Percentiles rank a stretch among this genome's conserved stretches.
Evolutionary conservation across 2,888 invertebrate genomes (phyloP).

Genomic region (Chydorus sphaericus): DNA sequence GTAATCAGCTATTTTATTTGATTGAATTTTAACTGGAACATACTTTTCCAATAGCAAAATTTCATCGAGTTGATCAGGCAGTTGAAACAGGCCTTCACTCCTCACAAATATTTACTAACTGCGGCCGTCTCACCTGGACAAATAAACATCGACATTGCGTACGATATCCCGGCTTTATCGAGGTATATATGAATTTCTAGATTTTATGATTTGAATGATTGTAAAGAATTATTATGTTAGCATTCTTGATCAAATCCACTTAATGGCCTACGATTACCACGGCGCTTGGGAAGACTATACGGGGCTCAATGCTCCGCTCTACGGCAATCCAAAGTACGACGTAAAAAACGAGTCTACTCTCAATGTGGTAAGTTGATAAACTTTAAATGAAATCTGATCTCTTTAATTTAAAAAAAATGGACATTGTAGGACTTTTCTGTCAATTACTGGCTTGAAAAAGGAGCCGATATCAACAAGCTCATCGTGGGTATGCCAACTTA

Average conservation of each 20-base stretch:
- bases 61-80: conserved; percentile 40
- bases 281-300: conserved; percentile 48
- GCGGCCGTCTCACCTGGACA: conserved; percentile 44
- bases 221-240: too few species aligned
- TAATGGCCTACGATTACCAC: conserved; percentile 62
- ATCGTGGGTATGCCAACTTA: conserved; percentile 54
- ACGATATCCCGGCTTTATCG: not conserved
- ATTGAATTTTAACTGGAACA: not conserved
- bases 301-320: conserved; percentile 52
- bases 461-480: conserved; percentile 45
- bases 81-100: conserved; percentile 37
- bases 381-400: not conserved
- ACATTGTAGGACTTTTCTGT: conserved; percentile 29
- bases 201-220: too few species aligned
- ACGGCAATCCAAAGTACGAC: conserved; percentile 25
- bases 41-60: conserved; percentile 27
- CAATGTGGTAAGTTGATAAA: conserved; percentile 36
- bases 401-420: not conserved
- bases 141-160: conserved; percentile 21
- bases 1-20: not conserved
- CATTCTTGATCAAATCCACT: conserved; percentile 46
- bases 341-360: conserved; percentile 24
- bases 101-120: conserved; percentile 38
- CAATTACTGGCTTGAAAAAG: conserved; percentile 38
- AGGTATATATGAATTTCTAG: not conserved